Evolutionary conservation across 2,113 vertebrate genomes (phyloP).

Genomic region (Apaloderma vittatum): DNA sequence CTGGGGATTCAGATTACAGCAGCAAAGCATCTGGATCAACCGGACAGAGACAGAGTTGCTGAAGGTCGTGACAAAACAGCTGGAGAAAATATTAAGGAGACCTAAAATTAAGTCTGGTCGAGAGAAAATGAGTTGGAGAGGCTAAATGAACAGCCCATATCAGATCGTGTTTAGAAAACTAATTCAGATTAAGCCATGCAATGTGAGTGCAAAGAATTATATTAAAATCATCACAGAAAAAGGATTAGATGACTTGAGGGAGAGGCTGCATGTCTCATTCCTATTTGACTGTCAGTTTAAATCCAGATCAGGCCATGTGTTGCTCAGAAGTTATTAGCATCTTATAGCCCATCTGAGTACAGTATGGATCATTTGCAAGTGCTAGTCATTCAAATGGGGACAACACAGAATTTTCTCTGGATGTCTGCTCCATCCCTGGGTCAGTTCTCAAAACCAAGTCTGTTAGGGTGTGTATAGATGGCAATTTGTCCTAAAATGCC

Average conservation of each 20-base stretch:
- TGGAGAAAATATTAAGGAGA: neutral
- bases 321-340: neutral
- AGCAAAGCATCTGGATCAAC: constrained; percentile 21
- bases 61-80: neutral
- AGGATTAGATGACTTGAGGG: neutral
- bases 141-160: neutral
- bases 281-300: neutral
- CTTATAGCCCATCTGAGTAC: neutral
- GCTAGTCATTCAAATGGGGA: neutral
- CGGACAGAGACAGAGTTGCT: neutral
- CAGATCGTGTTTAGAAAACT: constrained; percentile 3
- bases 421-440: neutral
- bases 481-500: neutral
- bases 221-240: constrained; percentile 8
- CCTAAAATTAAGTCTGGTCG: neutral
- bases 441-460: neutral
- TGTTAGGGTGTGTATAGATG: neutral
- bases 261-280: neutral
- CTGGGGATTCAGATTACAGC: neutral
- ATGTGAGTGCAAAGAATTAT: neutral
- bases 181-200: constrained; percentile 1
- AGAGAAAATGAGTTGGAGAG: neutral
- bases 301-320: neutral
- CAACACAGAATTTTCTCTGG: neutral
- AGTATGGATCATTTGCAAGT: neutral